phyloP scores from a whole-genome alignment of 2,113 vertebrate species.

The Muntiacus reevesi region DNA sequence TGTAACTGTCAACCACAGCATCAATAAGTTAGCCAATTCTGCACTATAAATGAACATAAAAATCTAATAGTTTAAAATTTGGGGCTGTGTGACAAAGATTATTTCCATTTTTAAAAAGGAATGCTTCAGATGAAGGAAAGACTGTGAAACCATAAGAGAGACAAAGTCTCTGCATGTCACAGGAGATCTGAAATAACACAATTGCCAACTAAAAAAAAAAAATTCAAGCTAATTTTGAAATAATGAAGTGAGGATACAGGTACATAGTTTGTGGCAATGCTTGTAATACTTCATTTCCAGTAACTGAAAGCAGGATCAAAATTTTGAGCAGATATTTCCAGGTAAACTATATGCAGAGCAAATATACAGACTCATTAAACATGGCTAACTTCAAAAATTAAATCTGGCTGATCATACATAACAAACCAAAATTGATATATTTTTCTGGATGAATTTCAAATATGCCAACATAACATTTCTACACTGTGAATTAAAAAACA shows the following conservation, averaged over 20 bases:
- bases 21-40: not conserved
- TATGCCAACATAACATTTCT: not conserved
- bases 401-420: not conserved
- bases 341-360: not conserved
- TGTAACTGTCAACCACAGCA: not conserved
- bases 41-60: not conserved
- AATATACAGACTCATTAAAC: not conserved
- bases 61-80: not conserved
- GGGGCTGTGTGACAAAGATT: not conserved
- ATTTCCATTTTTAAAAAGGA: conserved; percentile 8
- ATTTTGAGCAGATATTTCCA: not conserved
- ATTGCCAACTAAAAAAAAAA: not conserved
- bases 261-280: not conserved
- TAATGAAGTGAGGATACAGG: not conserved
- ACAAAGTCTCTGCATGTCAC: not conserved
- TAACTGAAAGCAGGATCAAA: not conserved
- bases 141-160: not conserved
- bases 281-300: not conserved
- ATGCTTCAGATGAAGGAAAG: not conserved
- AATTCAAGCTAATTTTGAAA: not conserved
- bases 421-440: not conserved
- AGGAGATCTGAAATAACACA: not conserved
- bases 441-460: conserved; percentile 29
- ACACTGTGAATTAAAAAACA: conserved; percentile 33
- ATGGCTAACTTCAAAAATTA: conserved; percentile 19